Evolutionary conservation across 2,888 invertebrate genomes (phyloP).

Genomic region (Drosophila borborema): DNA sequence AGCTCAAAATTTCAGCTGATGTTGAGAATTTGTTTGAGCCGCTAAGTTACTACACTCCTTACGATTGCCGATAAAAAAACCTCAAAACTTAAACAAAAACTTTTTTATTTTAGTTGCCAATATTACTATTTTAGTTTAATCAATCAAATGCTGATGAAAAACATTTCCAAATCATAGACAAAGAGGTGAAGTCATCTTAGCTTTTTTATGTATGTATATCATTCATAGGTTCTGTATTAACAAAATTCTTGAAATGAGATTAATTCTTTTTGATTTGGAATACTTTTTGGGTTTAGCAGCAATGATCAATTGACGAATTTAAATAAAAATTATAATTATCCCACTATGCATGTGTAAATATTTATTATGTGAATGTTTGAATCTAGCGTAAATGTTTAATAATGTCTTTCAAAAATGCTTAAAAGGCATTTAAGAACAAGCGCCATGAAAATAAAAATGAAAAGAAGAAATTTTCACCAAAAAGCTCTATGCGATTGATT

Average conservation of each 20-base stretch:
- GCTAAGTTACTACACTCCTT: neutral
- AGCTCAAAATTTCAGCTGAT: neutral
- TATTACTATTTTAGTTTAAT: neutral
- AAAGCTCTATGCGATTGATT: neutral
- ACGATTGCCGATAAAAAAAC: neutral
- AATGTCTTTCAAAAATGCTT: no score
- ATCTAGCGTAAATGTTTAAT: neutral
- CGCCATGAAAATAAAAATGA: no score
- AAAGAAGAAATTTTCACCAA: no score
- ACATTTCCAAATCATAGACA: neutral
- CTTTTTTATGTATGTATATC: neutral
- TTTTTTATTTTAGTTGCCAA: neutral
- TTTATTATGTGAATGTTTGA: neutral
- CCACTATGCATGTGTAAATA: neutral
- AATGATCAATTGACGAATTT: neutral
- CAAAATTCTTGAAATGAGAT: neutral
- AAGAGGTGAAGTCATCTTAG: no score
- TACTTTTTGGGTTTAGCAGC: neutral
- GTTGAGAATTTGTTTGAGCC: neutral
- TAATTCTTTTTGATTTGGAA: neutral
- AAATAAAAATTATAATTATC: neutral
- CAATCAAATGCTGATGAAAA: neutral
- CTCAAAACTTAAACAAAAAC: neutral
- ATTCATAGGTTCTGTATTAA: neutral
- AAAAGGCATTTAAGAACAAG: no score